Evolutionary conservation across 1,140 invertebrate genomes (phyloP).

Genomic region (Geopemphigus sp.): DNA sequence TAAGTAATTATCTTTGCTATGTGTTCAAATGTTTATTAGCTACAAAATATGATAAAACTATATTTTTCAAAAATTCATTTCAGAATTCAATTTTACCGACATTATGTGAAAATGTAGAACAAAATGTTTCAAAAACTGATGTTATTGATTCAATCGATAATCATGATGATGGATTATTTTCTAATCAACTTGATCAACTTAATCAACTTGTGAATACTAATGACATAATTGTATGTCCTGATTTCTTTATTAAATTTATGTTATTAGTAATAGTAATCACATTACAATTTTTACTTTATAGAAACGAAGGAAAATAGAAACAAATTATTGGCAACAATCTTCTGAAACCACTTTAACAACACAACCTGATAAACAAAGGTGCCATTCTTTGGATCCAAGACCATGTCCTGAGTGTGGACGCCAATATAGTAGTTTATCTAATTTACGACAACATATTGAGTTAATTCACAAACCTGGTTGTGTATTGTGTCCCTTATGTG

Average conservation of each 20-base stretch:
- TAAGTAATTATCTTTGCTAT: too few species aligned
- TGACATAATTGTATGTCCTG: conserved; percentile 26
- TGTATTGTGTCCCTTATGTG: conserved; percentile 70
- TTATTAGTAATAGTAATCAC: not conserved
- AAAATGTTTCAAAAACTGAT: conserved; percentile 31
- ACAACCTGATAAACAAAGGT: conserved; percentile 56
- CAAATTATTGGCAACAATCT: conserved; percentile 35
- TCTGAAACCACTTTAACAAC: not conserved
- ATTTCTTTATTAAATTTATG: not conserved
- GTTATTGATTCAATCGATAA: conserved; percentile 33
- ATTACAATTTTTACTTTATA: not conserved
- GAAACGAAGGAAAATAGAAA: conserved; percentile 45
- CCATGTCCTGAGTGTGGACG: conserved; percentile 74
- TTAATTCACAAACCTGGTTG: conserved; percentile 76
- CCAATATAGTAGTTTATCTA: conserved; percentile 76
- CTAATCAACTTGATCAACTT: conserved; percentile 36
- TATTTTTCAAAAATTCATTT: not conserved
- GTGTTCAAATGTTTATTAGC: too few species aligned
- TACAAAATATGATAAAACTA: too few species aligned
- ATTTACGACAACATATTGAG: conserved; percentile 75
- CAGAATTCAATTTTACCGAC: conserved; percentile 43
- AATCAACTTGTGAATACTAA: conserved; percentile 34
- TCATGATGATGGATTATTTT: conserved; percentile 29
- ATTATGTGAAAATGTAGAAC: conserved; percentile 35
- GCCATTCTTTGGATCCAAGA: conserved; percentile 67